Evolutionary conservation across 2,113 vertebrate species (phyloP).

Genomic region (Eptesicus fuscus): DNA sequence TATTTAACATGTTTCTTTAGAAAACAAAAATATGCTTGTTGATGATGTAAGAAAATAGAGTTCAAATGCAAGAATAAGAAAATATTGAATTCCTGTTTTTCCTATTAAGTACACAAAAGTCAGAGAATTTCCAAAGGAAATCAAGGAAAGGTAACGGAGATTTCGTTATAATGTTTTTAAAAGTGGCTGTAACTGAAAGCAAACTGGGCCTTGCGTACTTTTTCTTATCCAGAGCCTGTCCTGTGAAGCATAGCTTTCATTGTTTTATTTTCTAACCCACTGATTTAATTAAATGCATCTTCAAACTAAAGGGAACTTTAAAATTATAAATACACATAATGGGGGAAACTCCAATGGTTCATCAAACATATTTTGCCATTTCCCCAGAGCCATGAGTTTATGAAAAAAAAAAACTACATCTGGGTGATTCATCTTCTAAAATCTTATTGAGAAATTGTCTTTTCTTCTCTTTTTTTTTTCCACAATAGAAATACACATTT

Average conservation of each 20-base stretch:
- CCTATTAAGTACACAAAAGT: background rate
- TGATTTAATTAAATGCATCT: slow-evolving; percentile 40
- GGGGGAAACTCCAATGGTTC: background rate
- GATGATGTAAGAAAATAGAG: background rate
- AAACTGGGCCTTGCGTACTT: background rate
- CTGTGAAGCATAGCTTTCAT: background rate
- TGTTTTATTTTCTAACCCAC: slow-evolving; percentile 8
- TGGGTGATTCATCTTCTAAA: background rate
- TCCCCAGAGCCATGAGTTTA: background rate
- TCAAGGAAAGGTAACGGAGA: background rate
- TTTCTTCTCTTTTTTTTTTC: background rate
- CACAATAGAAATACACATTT: background rate
- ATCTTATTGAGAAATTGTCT: background rate
- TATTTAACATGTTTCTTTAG: background rate
- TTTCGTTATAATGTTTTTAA: background rate
- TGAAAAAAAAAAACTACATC: slow-evolving; percentile 4
- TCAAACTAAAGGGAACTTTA: background rate
- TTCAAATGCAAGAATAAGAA: background rate
- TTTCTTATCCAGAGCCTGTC: background rate
- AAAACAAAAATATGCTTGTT: background rate
- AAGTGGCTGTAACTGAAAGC: background rate
- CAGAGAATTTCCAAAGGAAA: background rate
- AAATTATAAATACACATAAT: background rate
- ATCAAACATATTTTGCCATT: background rate
- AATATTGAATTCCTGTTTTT: background rate